A percentile compares a stretch with the other conserved stretches of the same genome.
Evolutionary conservation across 2,113 vertebrate genomes (phyloP).

Genomic region (Andinoacara biseriatus): DNA sequence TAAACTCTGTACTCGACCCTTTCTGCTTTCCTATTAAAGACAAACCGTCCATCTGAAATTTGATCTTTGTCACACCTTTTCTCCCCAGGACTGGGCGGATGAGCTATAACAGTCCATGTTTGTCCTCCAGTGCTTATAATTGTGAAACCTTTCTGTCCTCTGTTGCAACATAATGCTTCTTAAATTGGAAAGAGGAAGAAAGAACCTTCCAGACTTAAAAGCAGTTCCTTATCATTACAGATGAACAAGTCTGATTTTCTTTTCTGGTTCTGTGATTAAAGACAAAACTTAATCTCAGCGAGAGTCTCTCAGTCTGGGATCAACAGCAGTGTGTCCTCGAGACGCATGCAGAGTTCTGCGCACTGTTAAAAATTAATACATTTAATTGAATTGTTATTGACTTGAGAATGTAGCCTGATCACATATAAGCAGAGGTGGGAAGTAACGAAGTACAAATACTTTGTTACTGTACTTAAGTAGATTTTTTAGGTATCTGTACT

Average conservation of each 20-base stretch:
- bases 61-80: neutral
- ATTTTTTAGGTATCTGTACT: too few relatives aligned
- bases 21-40: neutral
- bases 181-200: neutral
- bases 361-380: too few relatives aligned
- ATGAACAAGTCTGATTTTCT: neutral
- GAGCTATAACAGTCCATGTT: neutral
- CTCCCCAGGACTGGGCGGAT: neutral
- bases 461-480: too few relatives aligned
- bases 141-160: neutral
- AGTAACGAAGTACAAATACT: too few relatives aligned
- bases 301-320: neutral
- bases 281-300: neutral
- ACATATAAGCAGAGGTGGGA: too few relatives aligned
- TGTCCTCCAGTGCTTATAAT: neutral
- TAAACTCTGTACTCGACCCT: fast-evolving
- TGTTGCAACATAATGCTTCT: neutral
- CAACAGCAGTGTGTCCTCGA: neutral
- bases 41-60: neutral
- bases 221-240: fast-evolving
- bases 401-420: neutral
- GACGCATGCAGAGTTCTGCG: neutral
- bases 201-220: neutral
- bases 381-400: neutral
- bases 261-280: neutral